A percentile compares a stretch with the other conserved stretches of the same genome.
phyloP scores from a whole-genome alignment of 2,888 invertebrate species.

The Nemapogon koenigi region DNA sequence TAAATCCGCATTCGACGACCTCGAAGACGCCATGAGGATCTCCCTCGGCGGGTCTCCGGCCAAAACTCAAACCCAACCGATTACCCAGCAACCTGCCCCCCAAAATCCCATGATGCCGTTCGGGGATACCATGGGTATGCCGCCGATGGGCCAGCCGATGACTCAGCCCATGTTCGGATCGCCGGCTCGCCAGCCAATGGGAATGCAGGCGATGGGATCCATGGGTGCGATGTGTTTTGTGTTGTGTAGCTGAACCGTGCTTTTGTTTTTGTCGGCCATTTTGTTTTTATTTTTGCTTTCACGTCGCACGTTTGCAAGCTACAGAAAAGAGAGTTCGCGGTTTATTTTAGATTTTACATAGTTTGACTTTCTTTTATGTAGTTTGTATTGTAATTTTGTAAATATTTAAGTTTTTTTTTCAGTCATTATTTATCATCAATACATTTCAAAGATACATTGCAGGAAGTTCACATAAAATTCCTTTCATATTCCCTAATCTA shows the following conservation, averaged over 20 bases:
- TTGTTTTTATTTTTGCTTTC: constrained; percentile 22
- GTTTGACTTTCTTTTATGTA: too few relatives aligned
- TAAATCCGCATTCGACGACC: constrained; percentile 72
- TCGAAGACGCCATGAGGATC: constrained; percentile 73
- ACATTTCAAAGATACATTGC: too few relatives aligned
- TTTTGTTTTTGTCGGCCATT: constrained; percentile 24
- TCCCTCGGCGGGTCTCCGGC: constrained; percentile 70
- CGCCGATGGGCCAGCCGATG: constrained; percentile 41
- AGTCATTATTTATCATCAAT: too few relatives aligned
- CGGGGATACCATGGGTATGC: constrained; percentile 19
- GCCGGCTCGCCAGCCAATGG: constrained; percentile 48
- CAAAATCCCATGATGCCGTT: constrained; percentile 37
- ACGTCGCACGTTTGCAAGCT: constrained; percentile 18
- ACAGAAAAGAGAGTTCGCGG: too few relatives aligned
- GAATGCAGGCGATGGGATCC: constrained; percentile 50
- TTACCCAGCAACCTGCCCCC: constrained; percentile 14
- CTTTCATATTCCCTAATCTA: too few relatives aligned
- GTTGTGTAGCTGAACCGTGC: not conserved
- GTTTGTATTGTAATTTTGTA: too few relatives aligned
- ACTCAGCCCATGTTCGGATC: constrained; percentile 41
- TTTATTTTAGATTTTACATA: too few relatives aligned
- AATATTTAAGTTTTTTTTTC: too few relatives aligned
- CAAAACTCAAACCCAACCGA: constrained; percentile 24
- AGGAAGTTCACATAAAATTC: too few relatives aligned
- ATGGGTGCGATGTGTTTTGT: constrained; percentile 62